Base-by-base conservation (phyloP, 92 coral and sea anemone genomes). In the Siderastrea siderea region DNA sequence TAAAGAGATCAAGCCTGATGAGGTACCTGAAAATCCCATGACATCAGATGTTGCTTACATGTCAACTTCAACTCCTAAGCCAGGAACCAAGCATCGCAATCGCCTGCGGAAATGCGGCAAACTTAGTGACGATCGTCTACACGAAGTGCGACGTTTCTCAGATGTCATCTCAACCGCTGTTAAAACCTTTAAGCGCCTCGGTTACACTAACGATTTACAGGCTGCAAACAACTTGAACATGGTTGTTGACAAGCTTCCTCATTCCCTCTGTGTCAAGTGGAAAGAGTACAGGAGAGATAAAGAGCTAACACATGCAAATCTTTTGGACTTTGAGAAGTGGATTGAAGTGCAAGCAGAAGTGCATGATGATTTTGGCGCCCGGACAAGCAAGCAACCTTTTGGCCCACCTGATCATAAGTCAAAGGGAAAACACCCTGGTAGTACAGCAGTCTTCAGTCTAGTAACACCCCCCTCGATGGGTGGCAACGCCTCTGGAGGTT, bases 311-410 rank as follows among this genome's bases (percentile, higher is more conserved):
- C 54, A n/a, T 11, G 82, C 82, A 13, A 16, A 78, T 8, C 82
- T 65, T 78, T 5, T 66, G 47, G 84, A 80, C 84, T 64, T 80
- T 80, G 71, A 64, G 57, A 80, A 65, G 74, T 80, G 76, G 77
- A 81, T 81, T 81, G 85, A 68, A 68, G 76, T 67, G 44, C 85
- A 81, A 50, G 85, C 85, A 47, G 77, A 67, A 11, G 71, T 81
- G 8, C 45, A 81, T 69, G 85, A 81, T 3, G 85, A 81, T 62
- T 81, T 13, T 67, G 71, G 61, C n/a, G 59, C 57, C 10, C 77
- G 77, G 11, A 26, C 26, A 51, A 71, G 12, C 77, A 48, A 71
- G 57, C 54, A 6, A 55, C 14, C 74, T n/a, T 68, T 17, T 3
- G 19, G 1, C 63, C 58, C 55, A 47, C 3, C 77, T 47, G 71